Evolutionary conservation across 2,888 invertebrate species (phyloP), one percentile per base, ranked within the genome.

Genomic region (Smittia aterrima): DNA sequence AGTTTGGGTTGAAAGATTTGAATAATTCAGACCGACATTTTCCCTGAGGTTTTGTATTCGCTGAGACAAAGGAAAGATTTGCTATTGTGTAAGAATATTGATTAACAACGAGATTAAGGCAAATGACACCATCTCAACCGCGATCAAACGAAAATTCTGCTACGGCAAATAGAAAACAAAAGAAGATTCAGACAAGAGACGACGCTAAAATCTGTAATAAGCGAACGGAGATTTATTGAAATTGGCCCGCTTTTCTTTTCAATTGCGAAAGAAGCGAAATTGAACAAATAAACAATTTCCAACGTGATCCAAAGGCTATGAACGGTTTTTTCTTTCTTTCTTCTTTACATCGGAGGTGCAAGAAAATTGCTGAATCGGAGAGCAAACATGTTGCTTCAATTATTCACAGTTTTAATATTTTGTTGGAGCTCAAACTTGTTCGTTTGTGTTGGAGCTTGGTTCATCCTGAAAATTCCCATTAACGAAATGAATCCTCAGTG

Each of bases 171-270:
- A 6, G 47, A 47, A 58, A 58, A 22, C 58, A 58, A 47, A 47
- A 47, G 47, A n/a, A 58, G 58, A 22, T 22, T 58, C 58, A n/a
- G 47, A 47, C 47, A 16, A 47, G 16, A 47, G 16, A 68, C n/a
- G n/a, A n/a, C 4, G 40, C 68, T 4, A 68, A 68, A 24, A 68
- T 68, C 20, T 68, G 68, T 47, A 41, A 47, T 68, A 38, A 47
- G 9, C 58, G 47, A 47, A 11, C 16, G 38, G 40, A 68, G 13
- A 41, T 41, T 68, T 68, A 68, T 68, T 68, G 41, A 47, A 68
- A 41, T 68, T 68, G 58, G 7, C n/a, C 58, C 58, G 58, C 22
- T 58, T 58, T 58, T 22, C 22, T 58, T 58, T 58, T n/a, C n/a
- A 58, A 7, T 58, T n/a, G 58, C 58, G 22, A 18, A 22, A 1